Base-by-base conservation (phyloP, 2,888 invertebrate genomes). In the Endotricha flammealis region DNA sequence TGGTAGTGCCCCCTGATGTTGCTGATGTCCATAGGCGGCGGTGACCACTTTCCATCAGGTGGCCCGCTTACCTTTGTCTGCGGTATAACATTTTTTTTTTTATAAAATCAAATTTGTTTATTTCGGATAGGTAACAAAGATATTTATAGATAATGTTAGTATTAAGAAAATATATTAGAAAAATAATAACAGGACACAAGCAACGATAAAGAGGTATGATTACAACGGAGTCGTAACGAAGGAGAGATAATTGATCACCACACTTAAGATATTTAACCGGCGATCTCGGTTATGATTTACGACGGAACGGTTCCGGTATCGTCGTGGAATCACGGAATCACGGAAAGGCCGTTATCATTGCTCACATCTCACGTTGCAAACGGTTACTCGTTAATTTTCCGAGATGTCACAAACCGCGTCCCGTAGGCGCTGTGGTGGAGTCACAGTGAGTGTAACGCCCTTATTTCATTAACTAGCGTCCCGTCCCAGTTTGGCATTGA, bases 381-480 rank as follows among this genome's bases (percentile, higher is more conserved):
- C 57, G 57, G 59, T 58, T 67, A 68, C 75, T 77, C 79, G 75
- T 77, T 79, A 75, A 79, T 78, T 78, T 69, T 63, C 64, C 57
- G 58, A 58, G 63, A 63, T 72, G 72, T 73, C 73, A 68, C 64
- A 66, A 60, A 58, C 60, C 51, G 59, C 56, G 56, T 56, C 44
- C 57, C 53, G 53, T 46, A 39, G 33, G 29, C 31, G 41, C 35
- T n/a, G 47, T 36, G 36, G 10, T 28, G 45, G n/a, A 1, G 52
- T 33, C 32, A 48, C 57, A 70, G 16, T 45, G 42, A 30, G 67
- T 42, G 45, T 9, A 14, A n/a, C n/a, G 17, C 7, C 3, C 13
- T 4, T 24, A 7, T 24, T 24, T 24, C 4, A 9, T n/a, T n/a
- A n/a, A n/a, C n/a, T n/a, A n/a, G n/a, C n/a, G n/a, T n/a, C n/a